phyloP scores from a whole-genome alignment of 2,113 vertebrate genomes.

The Mormyrus iriodes region DNA sequence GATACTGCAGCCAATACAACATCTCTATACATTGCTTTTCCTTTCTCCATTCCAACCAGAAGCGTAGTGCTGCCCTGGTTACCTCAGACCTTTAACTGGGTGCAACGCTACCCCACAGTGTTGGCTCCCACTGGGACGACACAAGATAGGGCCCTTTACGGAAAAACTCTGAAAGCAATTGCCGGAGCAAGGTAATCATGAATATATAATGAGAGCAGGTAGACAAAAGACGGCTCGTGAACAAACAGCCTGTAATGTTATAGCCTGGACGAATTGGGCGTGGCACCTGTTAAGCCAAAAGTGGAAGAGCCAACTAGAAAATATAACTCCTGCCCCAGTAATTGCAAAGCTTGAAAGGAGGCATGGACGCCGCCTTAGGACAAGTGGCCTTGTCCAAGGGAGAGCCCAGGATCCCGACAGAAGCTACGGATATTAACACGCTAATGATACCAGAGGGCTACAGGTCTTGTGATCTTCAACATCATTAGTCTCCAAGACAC shows the following conservation, averaged over 20 bases:
- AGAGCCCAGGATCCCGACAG: background rate
- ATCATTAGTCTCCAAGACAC: background rate
- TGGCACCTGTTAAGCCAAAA: background rate
- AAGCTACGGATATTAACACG: background rate
- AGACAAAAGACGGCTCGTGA: background rate
- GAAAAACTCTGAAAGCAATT: background rate
- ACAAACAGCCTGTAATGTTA: background rate
- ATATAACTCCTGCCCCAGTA: background rate
- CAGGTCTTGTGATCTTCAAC: background rate
- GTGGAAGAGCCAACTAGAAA: background rate
- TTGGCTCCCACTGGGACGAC: background rate
- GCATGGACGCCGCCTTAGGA: background rate
- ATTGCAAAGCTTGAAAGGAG: background rate
- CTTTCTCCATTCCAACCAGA: background rate
- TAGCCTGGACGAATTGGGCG: background rate
- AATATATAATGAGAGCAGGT: slow-evolving; percentile 14
- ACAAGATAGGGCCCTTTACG: background rate
- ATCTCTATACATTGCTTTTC: background rate
- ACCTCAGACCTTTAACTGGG: background rate
- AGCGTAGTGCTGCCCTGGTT: background rate
- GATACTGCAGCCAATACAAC: background rate
- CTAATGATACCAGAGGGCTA: background rate
- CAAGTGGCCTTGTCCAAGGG: background rate
- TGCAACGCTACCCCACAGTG: background rate
- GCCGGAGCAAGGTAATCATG: background rate